Evolutionary conservation across 2,888 invertebrate genomes (phyloP).

Genomic region (Drosophila borborema): DNA sequence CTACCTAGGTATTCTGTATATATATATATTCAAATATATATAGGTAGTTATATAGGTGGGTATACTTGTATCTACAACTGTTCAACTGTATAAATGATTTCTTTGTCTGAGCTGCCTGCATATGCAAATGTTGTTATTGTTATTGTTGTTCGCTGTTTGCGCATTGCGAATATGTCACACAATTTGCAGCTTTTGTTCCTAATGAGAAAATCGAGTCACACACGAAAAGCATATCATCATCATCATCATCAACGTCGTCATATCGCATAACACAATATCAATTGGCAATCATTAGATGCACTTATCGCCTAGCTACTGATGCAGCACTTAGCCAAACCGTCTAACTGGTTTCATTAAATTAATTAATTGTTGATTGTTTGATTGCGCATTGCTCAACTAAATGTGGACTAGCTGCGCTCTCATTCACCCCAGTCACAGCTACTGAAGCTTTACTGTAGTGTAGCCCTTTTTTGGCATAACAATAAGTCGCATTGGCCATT

Average conservation of each 20-base stretch:
- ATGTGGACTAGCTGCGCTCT: slow-evolving; percentile 11
- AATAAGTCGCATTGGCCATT: neutral
- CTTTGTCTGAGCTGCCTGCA: slow-evolving; percentile 30
- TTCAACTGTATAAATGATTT: slow-evolving; percentile 37
- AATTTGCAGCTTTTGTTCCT: slow-evolving; percentile 26
- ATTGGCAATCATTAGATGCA: slow-evolving; percentile 31
- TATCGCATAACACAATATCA: slow-evolving; percentile 16
- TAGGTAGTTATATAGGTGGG: neutral
- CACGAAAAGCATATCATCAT: slow-evolving; percentile 9
- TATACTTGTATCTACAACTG: slow-evolving; percentile 7
- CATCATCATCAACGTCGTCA: too few species aligned
- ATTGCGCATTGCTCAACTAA: slow-evolving; percentile 8
- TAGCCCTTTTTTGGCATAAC: neutral
- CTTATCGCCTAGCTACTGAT: slow-evolving; percentile 23
- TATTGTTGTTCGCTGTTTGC: slow-evolving; percentile 14
- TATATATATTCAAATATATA: neutral
- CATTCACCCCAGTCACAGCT: neutral
- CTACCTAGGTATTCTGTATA: neutral
- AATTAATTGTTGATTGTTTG: slow-evolving; percentile 1
- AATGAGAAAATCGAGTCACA: slow-evolving; percentile 17
- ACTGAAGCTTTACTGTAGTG: too few species aligned
- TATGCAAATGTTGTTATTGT: slow-evolving; percentile 25
- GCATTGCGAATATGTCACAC: slow-evolving; percentile 22
- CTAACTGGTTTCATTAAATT: slow-evolving; percentile 41
- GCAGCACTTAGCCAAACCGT: slow-evolving; percentile 12